These are phyloP conservation scores for Syngnathoides biaculeatus DNA, from an alignment of 2,113 vertebrate species.

Conservation along the genomic window DNA sequence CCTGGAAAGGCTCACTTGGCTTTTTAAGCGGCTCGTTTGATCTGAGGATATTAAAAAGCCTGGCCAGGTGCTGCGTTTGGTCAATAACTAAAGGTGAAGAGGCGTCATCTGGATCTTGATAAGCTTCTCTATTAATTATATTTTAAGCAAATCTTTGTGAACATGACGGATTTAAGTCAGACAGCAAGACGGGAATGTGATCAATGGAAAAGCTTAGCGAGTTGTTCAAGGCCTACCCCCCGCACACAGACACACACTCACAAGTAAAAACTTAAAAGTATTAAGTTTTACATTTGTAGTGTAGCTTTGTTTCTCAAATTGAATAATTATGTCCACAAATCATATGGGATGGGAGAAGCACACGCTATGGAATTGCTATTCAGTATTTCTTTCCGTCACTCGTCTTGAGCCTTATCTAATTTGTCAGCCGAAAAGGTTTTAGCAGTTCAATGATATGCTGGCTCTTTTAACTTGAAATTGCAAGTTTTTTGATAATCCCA, in stretches of 20 bases:
- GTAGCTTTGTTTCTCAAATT: neutral
- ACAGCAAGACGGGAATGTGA: conserved; percentile 24
- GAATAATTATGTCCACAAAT: conserved; percentile 4
- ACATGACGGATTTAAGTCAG: conserved; percentile 32
- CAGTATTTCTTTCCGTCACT: conserved; percentile 31
- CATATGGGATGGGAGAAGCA: neutral
- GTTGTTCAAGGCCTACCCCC: conserved; percentile 23
- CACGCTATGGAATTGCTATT: conserved; percentile 16
- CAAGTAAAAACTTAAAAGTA: neutral
- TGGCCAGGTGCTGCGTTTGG: conserved; percentile 42
- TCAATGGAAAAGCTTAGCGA: conserved; percentile 14
- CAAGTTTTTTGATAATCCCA: conserved; percentile 64
- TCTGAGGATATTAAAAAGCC: conserved; percentile 40
- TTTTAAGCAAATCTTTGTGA: conserved; percentile 35
- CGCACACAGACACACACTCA: conserved; percentile 17
- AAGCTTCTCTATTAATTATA: conserved; percentile 57
- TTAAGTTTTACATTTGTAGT: neutral
- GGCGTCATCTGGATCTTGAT: conserved; percentile 57
- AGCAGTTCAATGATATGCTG: conserved; percentile 55
- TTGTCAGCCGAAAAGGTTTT: conserved; percentile 59
- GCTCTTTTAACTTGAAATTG: conserved; percentile 60
- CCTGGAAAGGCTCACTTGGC: neutral
- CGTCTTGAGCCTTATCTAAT: conserved; percentile 58
- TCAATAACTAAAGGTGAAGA: conserved; percentile 49
- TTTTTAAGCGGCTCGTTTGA: conserved; percentile 29